These are phyloP conservation scores for Tonatia bakeri DNA, from an alignment of 2,113 vertebrate genomes.

Conservation along the genomic window DNA sequence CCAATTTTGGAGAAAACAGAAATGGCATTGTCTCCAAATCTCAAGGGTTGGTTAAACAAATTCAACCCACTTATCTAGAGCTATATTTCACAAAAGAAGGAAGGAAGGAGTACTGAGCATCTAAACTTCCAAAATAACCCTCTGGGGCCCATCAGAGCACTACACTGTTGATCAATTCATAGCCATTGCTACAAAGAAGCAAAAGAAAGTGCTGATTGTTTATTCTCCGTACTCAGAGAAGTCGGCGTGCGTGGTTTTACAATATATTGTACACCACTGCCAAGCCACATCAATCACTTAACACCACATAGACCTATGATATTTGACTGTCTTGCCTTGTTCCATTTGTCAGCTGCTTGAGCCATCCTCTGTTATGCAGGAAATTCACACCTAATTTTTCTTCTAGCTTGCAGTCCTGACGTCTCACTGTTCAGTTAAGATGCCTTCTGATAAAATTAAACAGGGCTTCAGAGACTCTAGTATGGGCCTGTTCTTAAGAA, in stretches of 20 bases:
- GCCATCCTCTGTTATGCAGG: neutral
- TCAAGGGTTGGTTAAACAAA: neutral
- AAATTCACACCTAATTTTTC: neutral
- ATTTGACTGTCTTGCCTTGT: neutral
- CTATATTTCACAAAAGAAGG: neutral
- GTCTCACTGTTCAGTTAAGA: neutral
- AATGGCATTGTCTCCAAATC: neutral
- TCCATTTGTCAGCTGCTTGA: neutral
- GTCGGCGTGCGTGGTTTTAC: neutral
- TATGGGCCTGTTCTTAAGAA: neutral
- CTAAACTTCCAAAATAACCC: neutral
- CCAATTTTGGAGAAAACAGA: neutral
- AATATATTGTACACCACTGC: neutral
- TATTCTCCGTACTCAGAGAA: neutral
- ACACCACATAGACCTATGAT: neutral
- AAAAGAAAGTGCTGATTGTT: neutral
- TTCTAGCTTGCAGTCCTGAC: neutral
- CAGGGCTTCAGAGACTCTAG: neutral
- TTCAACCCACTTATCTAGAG: neutral
- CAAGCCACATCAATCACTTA: constrained; percentile 34
- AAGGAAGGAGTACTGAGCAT: neutral
- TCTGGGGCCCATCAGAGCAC: neutral
- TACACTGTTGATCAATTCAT: neutral
- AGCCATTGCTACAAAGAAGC: neutral
- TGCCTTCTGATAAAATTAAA: constrained; percentile 27